phyloP scores from a whole-genome alignment of 2,888 invertebrate species.

The Ellobium chinense region DNA sequence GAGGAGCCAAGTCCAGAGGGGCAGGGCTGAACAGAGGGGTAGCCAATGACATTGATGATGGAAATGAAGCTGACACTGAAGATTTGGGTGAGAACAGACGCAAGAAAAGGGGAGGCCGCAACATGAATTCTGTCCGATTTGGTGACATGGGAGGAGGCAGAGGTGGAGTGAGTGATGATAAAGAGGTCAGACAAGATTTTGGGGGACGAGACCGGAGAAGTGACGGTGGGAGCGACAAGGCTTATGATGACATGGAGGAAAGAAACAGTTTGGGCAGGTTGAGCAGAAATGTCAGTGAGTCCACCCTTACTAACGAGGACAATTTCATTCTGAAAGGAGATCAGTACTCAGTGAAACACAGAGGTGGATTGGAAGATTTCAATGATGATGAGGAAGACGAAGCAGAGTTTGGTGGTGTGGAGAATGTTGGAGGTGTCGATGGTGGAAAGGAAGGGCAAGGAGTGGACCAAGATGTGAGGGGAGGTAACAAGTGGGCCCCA shows the following conservation, averaged over 20 bases:
- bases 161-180: neutral
- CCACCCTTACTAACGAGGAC: conserved; percentile 27
- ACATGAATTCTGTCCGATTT: conserved; percentile 39
- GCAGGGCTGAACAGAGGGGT: neutral
- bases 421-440: neutral
- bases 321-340: conserved; percentile 3
- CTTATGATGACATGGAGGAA: conserved; percentile 41
- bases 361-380: neutral
- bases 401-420: conserved; percentile 19
- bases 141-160: conserved; percentile 31
- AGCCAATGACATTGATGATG: conserved; percentile 68
- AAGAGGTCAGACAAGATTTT: neutral
- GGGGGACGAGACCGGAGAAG: conserved; percentile 12
- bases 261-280: neutral
- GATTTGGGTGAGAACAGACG: conserved; percentile 50
- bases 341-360: neutral
- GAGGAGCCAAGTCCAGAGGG: neutral
- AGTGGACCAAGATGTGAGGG: conserved; percentile 29
- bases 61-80: conserved; percentile 72
- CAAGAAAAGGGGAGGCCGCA: neutral
- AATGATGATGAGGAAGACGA: conserved; percentile 39
- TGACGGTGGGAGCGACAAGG: conserved; percentile 33
- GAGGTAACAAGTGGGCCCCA: conserved; percentile 45
- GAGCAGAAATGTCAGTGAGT: conserved; percentile 35
- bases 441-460: conserved; percentile 20